A percentile compares a stretch with the other conserved stretches of the same genome.
These are phyloP conservation scores for Chauna torquata DNA, from an alignment of 2,113 vertebrate genomes.

Conservation along the genomic window DNA sequence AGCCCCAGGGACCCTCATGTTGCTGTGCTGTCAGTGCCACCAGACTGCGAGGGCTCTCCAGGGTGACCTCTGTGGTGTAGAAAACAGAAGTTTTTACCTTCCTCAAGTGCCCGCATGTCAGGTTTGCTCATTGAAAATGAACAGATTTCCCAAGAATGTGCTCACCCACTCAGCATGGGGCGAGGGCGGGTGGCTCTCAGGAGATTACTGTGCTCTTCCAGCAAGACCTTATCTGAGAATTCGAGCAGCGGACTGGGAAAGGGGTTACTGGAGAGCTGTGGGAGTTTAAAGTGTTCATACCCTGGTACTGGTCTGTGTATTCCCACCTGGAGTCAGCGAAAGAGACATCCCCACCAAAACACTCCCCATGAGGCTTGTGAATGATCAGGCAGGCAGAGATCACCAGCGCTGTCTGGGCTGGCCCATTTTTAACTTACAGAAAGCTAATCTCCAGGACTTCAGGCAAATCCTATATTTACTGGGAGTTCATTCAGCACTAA, in stretches of 20 bases:
- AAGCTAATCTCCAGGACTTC: conserved; percentile 2
- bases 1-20: neutral
- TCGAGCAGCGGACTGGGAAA: neutral
- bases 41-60: neutral
- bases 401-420: neutral
- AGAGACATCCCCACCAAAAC: neutral
- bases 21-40: neutral
- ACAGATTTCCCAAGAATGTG: conserved; percentile 51
- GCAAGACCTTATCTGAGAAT: neutral
- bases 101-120: neutral
- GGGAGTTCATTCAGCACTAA: neutral
- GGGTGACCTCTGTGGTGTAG: neutral
- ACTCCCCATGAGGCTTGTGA: neutral
- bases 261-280: neutral
- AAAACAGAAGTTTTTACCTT: neutral
- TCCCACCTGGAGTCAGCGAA: neutral
- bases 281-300: fast-evolving
- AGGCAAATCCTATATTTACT: conserved; percentile 35
- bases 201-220: neutral
- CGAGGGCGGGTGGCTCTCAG: neutral
- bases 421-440: conserved; percentile 3
- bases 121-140: conserved; percentile 33
- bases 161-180: neutral
- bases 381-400: neutral
- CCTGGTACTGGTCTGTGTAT: neutral